Evolutionary conservation across 2,797 vertebrate species (phyloP).

Genomic region (Tolypeutes matacus): DNA sequence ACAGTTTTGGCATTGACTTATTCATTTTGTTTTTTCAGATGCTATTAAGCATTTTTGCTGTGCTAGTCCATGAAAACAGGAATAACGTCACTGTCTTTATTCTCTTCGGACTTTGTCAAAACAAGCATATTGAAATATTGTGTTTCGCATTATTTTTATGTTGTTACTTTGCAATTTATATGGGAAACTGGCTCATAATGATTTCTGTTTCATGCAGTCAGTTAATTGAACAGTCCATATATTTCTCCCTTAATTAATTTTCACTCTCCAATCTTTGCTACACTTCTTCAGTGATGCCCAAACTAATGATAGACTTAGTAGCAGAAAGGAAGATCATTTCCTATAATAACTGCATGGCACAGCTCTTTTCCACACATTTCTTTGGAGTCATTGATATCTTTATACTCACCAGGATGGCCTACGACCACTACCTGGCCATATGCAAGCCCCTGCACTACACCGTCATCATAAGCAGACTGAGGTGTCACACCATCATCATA

Average conservation of each 20-base stretch:
- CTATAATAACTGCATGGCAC: slow-evolving; percentile 51
- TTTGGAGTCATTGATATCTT: slow-evolving; percentile 63
- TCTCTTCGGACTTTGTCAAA: slow-evolving; percentile 62
- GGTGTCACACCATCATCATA: neutral
- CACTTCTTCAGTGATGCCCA: slow-evolving; percentile 26
- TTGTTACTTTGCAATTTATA: neutral
- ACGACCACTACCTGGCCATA: slow-evolving; percentile 68
- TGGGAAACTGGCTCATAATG: neutral
- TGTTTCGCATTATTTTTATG: slow-evolving; percentile 41
- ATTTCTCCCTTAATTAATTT: slow-evolving; percentile 11
- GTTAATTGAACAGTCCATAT: neutral
- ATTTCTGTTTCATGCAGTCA: neutral
- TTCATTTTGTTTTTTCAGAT: neutral
- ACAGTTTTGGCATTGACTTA: neutral
- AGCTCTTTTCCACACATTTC: slow-evolving; percentile 58
- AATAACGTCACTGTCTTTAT: slow-evolving; percentile 66
- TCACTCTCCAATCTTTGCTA: slow-evolving; percentile 51
- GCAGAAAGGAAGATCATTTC: neutral
- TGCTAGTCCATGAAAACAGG: neutral
- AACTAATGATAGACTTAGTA: neutral
- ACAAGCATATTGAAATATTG: neutral
- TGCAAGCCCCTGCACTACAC: slow-evolving; percentile 72
- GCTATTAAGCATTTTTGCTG: neutral
- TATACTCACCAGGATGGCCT: slow-evolving; percentile 49
- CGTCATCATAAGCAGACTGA: neutral